Percentiles rank a stretch among this genome's conserved stretches.
Evolutionary conservation across 2,888 invertebrate genomes (phyloP).

Genomic region (Biston betularia): DNA sequence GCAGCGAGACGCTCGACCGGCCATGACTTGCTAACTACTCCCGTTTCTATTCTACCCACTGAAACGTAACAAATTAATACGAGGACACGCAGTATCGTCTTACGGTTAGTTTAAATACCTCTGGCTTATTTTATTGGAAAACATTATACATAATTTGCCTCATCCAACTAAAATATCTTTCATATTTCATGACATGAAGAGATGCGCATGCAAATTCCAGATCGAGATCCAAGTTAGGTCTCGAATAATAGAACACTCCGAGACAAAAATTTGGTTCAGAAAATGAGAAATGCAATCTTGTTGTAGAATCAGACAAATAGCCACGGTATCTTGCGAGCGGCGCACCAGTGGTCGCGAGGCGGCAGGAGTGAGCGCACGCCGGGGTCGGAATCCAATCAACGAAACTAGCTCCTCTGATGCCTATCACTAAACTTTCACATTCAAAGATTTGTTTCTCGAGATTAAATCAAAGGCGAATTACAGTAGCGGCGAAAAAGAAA

Average conservation of each 20-base stretch:
- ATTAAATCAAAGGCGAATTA: constrained; percentile 87
- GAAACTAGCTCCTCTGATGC: constrained; percentile 83
- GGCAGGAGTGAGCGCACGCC: constrained; percentile 51
- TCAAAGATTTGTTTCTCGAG: constrained; percentile 86
- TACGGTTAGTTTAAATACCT: constrained; percentile 47
- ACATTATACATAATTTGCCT: background rate
- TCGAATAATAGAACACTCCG: constrained; percentile 48
- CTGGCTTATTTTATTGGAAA: constrained; percentile 21
- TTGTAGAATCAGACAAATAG: constrained; percentile 80
- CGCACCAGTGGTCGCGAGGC: constrained; percentile 58
- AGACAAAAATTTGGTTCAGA: constrained; percentile 63
- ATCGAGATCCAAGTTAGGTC: constrained; percentile 37
- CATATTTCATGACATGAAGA: constrained; percentile 11
- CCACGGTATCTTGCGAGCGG: constrained; percentile 72
- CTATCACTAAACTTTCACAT: constrained; percentile 85
- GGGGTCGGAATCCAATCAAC: constrained; percentile 82
- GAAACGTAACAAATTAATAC: constrained; percentile 72
- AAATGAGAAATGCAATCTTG: constrained; percentile 82
- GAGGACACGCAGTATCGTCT: constrained; percentile 62
- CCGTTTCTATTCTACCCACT: constrained; percentile 64
- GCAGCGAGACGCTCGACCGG: constrained; percentile 62
- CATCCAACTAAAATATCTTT: constrained; percentile 10
- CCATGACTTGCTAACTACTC: constrained; percentile 58
- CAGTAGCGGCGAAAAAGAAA: constrained; percentile 86
- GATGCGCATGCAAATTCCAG: constrained; percentile 40